phyloP scores from a whole-genome alignment of 2,797 vertebrate genomes.

The Pangasius djambal region DNA sequence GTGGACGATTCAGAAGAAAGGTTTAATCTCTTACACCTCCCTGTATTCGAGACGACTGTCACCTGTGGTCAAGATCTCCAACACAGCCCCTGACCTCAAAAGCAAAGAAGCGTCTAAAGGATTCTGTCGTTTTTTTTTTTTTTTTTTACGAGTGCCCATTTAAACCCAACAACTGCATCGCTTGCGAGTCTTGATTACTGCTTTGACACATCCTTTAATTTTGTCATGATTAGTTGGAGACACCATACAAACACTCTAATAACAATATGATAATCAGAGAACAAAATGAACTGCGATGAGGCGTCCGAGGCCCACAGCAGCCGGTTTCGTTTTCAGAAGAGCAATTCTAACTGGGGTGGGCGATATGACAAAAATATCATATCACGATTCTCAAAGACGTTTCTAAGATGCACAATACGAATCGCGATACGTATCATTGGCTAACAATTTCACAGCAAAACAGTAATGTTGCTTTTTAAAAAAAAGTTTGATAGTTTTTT shows the following conservation, averaged over 20 bases:
- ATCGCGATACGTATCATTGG: background rate
- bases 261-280: background rate
- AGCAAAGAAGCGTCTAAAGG: background rate
- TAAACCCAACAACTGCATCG: background rate
- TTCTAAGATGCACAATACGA: background rate
- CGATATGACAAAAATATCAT: background rate
- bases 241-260: background rate
- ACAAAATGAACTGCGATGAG: background rate
- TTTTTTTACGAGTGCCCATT: background rate
- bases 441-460: background rate
- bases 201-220: constrained; percentile 2
- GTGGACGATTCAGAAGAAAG: background rate
- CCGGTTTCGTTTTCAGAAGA: background rate
- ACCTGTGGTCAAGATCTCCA: background rate
- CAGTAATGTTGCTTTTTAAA: background rate
- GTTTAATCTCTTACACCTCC: background rate
- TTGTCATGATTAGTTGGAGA: background rate
- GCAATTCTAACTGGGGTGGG: no score
- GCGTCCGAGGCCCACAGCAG: background rate
- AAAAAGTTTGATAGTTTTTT: background rate
- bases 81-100: background rate
- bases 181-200: background rate
- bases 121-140: background rate
- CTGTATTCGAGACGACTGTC: background rate
- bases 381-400: background rate